Evolutionary conservation across 2,113 vertebrate genomes (phyloP).

Genomic region (Ascaphus truei): DNA sequence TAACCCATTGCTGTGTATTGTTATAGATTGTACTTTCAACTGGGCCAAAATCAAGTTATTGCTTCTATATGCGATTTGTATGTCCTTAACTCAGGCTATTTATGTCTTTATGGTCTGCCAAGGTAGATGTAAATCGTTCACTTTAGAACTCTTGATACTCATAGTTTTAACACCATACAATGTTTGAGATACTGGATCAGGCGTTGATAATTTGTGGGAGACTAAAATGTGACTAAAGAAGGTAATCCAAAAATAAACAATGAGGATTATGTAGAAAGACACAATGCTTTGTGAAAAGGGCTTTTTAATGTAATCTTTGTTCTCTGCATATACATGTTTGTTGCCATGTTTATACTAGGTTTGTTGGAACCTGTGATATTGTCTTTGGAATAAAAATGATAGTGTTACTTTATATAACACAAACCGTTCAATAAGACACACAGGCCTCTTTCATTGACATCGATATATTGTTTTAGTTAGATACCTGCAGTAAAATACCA

Average conservation of each 20-base stretch:
- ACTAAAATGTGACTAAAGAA: background rate
- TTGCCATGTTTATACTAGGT: conserved; percentile 1
- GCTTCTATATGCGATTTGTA: no score
- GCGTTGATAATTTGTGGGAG: no score
- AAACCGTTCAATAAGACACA: background rate
- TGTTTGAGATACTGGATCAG: no score
- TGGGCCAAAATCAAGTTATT: no score
- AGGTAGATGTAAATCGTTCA: no score
- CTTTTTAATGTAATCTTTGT: conserved; percentile 9
- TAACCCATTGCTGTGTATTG: no score
- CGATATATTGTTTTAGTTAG: background rate
- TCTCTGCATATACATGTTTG: background rate
- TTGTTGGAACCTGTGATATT: background rate
- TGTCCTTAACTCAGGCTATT: no score
- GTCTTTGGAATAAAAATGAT: background rate
- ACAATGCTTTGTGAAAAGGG: background rate
- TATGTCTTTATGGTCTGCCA: no score
- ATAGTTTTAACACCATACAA: no score
- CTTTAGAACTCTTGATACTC: no score
- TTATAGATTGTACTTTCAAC: no score
- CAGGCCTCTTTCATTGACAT: background rate
- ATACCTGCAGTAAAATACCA: background rate
- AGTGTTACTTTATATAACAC: background rate
- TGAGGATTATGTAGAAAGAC: background rate
- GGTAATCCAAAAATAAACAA: background rate